A percentile compares a stretch with the other conserved stretches of the same genome.
Conservation (phyloP, 2,113 vertebrate species). For the Eurystomus gularis region DNA sequence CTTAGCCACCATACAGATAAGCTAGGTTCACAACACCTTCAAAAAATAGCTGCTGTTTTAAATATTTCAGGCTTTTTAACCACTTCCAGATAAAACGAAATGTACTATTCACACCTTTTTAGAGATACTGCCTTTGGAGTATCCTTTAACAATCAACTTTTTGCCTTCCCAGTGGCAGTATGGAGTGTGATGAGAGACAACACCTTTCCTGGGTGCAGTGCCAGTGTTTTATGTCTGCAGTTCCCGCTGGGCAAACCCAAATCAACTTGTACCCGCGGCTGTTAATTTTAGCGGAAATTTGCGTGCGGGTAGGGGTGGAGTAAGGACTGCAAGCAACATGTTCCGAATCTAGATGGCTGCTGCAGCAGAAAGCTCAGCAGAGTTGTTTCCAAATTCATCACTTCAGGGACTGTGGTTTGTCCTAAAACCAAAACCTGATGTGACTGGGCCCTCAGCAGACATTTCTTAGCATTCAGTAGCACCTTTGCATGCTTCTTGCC, state of each 20-base stretch:
- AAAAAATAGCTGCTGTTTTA: neutral
- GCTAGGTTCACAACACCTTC: neutral
- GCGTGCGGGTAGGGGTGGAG: neutral
- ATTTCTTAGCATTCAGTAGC: neutral
- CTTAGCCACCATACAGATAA: neutral
- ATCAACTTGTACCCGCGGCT: accelerated
- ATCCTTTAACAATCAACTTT: neutral
- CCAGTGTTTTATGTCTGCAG: neutral
- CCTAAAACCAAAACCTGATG: neutral
- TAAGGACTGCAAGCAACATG: neutral
- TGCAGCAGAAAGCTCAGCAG: neutral
- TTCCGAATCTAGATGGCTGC: neutral
- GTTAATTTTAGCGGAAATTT: slow-evolving; percentile 24
- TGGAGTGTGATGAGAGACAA: accelerated
- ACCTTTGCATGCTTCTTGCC: neutral
- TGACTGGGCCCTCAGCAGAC: neutral
- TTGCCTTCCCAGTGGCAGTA: neutral
- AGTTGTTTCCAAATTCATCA: neutral
- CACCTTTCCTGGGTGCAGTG: neutral
- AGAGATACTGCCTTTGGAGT: neutral
- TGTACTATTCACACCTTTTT: neutral
- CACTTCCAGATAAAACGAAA: slow-evolving; percentile 1
- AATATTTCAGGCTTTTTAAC: neutral
- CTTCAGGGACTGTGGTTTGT: neutral
- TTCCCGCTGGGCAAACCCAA: neutral